These are phyloP conservation scores for Peromyscus nudipes DNA, from an alignment of 2,797 vertebrate species.

Conservation along the genomic window DNA sequence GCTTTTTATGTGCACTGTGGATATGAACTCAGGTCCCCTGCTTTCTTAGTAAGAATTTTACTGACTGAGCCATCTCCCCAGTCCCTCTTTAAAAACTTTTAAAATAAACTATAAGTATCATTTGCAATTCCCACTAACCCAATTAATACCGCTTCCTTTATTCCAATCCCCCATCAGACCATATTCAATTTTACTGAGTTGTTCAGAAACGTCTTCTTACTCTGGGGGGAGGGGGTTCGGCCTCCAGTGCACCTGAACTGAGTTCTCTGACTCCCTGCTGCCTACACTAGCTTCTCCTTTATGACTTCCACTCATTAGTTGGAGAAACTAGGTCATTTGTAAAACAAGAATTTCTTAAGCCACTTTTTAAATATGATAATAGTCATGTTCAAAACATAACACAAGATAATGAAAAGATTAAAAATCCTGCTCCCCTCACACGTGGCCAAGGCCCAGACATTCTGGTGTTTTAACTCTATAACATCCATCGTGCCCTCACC, in stretches of 20 bases:
- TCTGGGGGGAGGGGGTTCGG: not conserved
- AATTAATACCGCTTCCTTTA: not conserved
- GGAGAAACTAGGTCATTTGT: conserved; percentile 45
- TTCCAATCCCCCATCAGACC: not conserved
- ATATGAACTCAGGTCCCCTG: not conserved
- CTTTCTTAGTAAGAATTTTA: not conserved
- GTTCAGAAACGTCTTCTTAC: not conserved
- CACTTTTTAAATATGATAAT: not conserved
- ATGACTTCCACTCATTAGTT: not conserved
- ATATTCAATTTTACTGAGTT: not conserved
- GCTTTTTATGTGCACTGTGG: too few species aligned
- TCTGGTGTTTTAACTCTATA: not conserved
- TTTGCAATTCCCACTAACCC: not conserved
- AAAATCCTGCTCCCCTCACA: not conserved
- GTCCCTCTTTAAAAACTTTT: too few species aligned
- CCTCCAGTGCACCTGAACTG: too few species aligned
- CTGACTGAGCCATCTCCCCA: not conserved
- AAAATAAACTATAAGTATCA: not conserved
- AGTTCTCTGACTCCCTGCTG: not conserved
- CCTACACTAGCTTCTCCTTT: not conserved
- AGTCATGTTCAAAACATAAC: not conserved
- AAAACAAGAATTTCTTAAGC: not conserved
- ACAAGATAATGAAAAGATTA: not conserved
- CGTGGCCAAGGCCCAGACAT: fast-evolving
- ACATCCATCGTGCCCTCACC: fast-evolving